Evolutionary conservation across 1,140 invertebrate species (phyloP), one percentile per base, ranked within the genome.

Genomic region (Brachionus rotundiformis): DNA sequence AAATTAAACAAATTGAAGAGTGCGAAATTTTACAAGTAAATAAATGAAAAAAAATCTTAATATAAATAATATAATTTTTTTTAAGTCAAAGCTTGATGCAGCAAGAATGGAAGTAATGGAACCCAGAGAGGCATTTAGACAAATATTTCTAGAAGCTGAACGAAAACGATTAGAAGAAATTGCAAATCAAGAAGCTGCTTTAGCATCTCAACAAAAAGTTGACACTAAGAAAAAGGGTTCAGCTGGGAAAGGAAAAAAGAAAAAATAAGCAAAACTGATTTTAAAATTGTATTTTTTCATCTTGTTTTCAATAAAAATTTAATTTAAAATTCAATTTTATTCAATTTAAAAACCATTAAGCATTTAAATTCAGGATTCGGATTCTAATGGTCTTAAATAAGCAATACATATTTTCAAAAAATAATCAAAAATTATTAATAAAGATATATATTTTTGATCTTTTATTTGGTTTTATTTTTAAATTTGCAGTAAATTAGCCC

Each of bases 121-220:
- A 49, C 86, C 86, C 10, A 61, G 87, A 68, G 87, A 88, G 82
- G 86, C 85, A n/a, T 85, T 87, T 73, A 75, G 87, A 82, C 86
- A 88, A 83, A 84, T 84, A 65, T 86, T 85, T 83, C 83, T 87
- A 25, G 87, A 87, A 68, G 86, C 84, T 6, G 86, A 87, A 82
- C 77, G 85, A 33, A 84, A 83, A 77, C 82, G 83, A 33, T 80
- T 84, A 47, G 86, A 87, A 76, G 86, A 87, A 59, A 23, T 86
- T 8, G 86, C 84, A 19, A 84, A 82, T n/a, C 84, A 84, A 65
- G 86, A 86, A 82, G 86, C 86, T n/a, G 84, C 84, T 29, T 33
- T 84, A 33, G 84, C 83, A 61, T 85, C 86, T 6, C 83, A 83
- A 13, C 86, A 86, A 63, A 82, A 83, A 25, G 73, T 59, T n/a